These are phyloP conservation scores for Mionectes olivaceus DNA, from an alignment of 2,797 vertebrate species.

Conservation along the genomic window DNA sequence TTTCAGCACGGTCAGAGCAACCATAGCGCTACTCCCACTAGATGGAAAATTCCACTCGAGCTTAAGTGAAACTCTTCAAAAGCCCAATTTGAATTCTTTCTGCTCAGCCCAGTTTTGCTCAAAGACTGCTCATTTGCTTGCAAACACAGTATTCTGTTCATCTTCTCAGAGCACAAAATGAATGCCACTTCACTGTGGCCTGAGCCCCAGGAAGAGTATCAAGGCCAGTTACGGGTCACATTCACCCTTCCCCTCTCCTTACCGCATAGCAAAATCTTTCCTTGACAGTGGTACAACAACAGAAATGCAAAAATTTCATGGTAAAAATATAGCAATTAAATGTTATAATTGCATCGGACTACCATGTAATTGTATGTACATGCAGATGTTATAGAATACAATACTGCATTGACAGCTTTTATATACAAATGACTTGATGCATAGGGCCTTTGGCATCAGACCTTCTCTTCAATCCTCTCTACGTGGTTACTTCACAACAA, in stretches of 20 bases:
- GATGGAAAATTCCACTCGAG: constrained; percentile 73
- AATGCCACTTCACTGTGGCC: neutral
- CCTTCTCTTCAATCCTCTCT: neutral
- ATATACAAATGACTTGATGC: neutral
- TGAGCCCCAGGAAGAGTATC: neutral
- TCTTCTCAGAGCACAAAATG: neutral
- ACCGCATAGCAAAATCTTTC: rapidly evolving
- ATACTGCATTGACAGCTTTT: neutral
- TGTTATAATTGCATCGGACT: neutral
- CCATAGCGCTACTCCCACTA: constrained; percentile 59
- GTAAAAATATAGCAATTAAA: neutral
- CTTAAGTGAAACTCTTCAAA: constrained; percentile 47
- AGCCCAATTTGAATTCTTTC: constrained; percentile 48
- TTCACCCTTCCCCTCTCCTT: neutral
- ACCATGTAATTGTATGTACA: neutral
- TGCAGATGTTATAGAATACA: neutral
- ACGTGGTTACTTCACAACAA: neutral
- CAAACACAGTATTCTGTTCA: neutral
- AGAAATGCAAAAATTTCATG: neutral
- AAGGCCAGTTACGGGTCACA: neutral
- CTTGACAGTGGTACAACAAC: neutral
- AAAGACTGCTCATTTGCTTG: neutral
- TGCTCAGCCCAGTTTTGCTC: constrained; percentile 37
- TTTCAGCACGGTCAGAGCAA: constrained; percentile 60
- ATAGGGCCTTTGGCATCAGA: neutral